These are phyloP conservation scores for Andrena hattorfiana DNA, from an alignment of 2,888 invertebrate species.

Conservation along the genomic window DNA sequence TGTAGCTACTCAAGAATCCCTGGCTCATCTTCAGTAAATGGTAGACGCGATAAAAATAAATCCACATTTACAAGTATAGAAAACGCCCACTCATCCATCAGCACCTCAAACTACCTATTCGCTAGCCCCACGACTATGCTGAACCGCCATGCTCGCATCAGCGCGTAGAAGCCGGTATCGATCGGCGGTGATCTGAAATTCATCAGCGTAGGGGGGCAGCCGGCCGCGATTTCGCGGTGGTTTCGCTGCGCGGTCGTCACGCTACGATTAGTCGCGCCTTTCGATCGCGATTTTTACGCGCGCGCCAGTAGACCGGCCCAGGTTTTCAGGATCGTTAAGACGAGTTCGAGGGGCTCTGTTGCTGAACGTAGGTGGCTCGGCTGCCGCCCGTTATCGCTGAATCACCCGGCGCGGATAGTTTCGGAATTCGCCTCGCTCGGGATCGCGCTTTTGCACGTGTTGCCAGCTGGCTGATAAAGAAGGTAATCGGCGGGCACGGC, in stretches of 20 bases:
- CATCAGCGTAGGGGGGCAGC: conserved; percentile 25
- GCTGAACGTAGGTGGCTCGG: conserved; percentile 46
- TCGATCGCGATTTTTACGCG: conserved; percentile 57
- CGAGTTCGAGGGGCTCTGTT: conserved; percentile 42
- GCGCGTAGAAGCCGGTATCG: conserved; percentile 23
- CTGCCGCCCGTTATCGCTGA: conserved; percentile 42
- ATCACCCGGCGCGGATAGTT: conserved; percentile 43
- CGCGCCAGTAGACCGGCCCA: conserved; percentile 27
- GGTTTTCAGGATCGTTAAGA: conserved; percentile 61
- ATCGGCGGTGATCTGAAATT: conserved; percentile 50
- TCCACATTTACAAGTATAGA: too few relatives aligned
- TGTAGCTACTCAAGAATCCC: too few relatives aligned
- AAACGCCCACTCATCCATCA: background rate
- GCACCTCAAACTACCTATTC: background rate
- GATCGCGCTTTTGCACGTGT: conserved; percentile 22
- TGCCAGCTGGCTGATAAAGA: background rate
- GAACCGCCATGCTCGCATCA: conserved; percentile 24
- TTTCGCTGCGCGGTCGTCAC: conserved; percentile 50
- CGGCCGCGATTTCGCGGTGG: conserved; percentile 39
- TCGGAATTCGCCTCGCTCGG: conserved; percentile 39
- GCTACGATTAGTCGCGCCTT: conserved; percentile 64
- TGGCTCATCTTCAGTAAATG: too few relatives aligned
- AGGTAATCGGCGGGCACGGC: conserved; percentile 45
- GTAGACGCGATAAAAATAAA: too few relatives aligned
- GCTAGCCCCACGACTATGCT: background rate